These are phyloP conservation scores for Epicampocera succincta DNA, from an alignment of 2,888 invertebrate species.

Conservation along the genomic window DNA sequence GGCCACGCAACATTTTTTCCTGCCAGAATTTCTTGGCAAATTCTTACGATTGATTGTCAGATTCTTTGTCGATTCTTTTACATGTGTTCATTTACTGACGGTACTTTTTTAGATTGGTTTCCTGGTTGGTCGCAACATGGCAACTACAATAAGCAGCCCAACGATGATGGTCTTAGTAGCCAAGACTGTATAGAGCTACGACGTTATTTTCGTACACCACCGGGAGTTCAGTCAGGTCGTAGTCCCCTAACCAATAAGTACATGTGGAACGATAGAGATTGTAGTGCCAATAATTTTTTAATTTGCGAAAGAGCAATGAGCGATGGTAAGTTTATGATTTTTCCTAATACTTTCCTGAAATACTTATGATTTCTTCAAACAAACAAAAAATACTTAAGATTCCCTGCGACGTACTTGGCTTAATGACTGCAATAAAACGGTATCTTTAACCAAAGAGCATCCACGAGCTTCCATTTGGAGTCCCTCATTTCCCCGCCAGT, in stretches of 20 bases:
- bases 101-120: constrained; percentile 87
- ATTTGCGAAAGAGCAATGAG: constrained; percentile 88
- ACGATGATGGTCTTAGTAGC: constrained; percentile 90
- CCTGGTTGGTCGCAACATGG: constrained; percentile 89
- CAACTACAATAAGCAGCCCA: constrained; percentile 87
- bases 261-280: constrained; percentile 92
- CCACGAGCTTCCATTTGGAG: constrained; percentile 87
- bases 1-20: too few species aligned
- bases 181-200: constrained; percentile 92
- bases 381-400: too few species aligned
- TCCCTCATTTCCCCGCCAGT: constrained; percentile 90
- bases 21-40: too few species aligned
- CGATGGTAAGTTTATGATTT: constrained; percentile 83
- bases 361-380: neutral
- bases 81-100: neutral
- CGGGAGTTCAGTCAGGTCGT: constrained; percentile 78
- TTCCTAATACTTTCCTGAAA: too few species aligned
- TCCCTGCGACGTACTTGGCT: constrained; percentile 82
- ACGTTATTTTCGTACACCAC: constrained; percentile 85
- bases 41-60: too few species aligned
- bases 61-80: too few species aligned
- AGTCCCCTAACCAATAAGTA: constrained; percentile 83
- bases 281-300: constrained; percentile 87
- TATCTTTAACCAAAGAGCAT: constrained; percentile 85
- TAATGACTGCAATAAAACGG: constrained; percentile 86